These are phyloP conservation scores for Pimephales promelas DNA, from an alignment of 2,113 vertebrate species.

Conservation along the genomic window DNA sequence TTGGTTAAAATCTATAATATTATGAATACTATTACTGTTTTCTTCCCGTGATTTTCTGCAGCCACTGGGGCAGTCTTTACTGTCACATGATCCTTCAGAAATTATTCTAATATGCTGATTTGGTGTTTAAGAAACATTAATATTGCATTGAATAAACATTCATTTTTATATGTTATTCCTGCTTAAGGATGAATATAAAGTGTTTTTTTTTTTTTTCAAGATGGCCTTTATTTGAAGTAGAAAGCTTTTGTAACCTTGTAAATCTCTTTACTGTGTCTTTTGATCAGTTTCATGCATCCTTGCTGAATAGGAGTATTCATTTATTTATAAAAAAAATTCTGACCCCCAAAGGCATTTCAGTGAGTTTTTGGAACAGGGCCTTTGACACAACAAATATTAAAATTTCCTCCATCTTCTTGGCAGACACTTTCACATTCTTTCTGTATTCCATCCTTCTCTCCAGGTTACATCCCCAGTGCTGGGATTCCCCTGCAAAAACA, in stretches of 20 bases:
- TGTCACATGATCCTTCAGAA: too few species aligned
- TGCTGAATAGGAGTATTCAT: not conserved
- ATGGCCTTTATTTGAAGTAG: not conserved
- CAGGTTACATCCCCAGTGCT: constrained; percentile 80
- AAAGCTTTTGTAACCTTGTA: not conserved
- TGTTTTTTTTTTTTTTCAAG: not conserved
- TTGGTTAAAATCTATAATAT: too few species aligned
- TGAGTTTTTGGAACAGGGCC: not conserved
- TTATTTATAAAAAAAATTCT: not conserved
- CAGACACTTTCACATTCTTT: not conserved
- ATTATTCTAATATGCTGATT: too few species aligned
- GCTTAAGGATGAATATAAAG: not conserved
- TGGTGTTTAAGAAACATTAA: too few species aligned
- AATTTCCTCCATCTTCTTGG: not conserved
- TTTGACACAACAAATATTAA: not conserved
- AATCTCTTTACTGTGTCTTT: not conserved
- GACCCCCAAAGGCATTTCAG: not conserved
- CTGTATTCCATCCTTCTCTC: not conserved
- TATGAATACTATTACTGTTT: too few species aligned
- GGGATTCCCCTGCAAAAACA: constrained; percentile 90
- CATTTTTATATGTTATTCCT: too few species aligned
- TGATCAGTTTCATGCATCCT: not conserved
- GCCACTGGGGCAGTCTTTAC: too few species aligned
- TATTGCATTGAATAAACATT: too few species aligned
- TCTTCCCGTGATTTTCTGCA: too few species aligned